Evolutionary conservation across 1,140 invertebrate genomes (phyloP).

Genomic region (Monochamus saltuarius): DNA sequence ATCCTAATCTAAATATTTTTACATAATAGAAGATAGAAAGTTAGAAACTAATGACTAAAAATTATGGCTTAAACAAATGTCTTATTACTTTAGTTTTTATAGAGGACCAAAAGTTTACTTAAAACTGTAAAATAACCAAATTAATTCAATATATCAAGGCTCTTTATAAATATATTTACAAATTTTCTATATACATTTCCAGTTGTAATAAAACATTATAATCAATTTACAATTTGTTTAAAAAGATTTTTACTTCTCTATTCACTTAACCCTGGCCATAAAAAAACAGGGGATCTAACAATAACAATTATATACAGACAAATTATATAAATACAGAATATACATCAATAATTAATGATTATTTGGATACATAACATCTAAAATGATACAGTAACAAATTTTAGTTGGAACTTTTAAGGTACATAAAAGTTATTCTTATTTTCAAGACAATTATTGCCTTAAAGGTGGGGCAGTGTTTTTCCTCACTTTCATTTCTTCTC

Average conservation of each 20-base stretch:
- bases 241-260: slow-evolving; percentile 33
- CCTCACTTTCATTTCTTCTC: neutral
- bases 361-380: slow-evolving; percentile 28
- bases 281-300: slow-evolving; percentile 40
- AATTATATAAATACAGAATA: slow-evolving; percentile 35
- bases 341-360: slow-evolving; percentile 21
- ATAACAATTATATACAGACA: slow-evolving; percentile 44
- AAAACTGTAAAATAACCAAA: too few species aligned
- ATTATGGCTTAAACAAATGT: too few species aligned
- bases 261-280: slow-evolving; percentile 30
- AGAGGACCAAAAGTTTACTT: neutral
- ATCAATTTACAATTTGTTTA: slow-evolving; percentile 44
- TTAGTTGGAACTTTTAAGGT: slow-evolving; percentile 25
- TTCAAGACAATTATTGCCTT: slow-evolving; percentile 28
- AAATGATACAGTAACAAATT: slow-evolving; percentile 25
- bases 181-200: slow-evolving; percentile 45
- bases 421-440: slow-evolving; percentile 23
- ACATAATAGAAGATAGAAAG: too few species aligned
- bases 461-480: slow-evolving; percentile 17
- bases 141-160: slow-evolving; percentile 5
- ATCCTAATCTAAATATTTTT: too few species aligned
- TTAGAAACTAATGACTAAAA: too few species aligned
- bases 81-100: too few species aligned
- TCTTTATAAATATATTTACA: slow-evolving; percentile 51
- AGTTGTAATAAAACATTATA: slow-evolving; percentile 45